Percentiles rank a stretch among this genome's conserved stretches.
Evolutionary conservation across 2,797 vertebrate species (phyloP).

Genomic region (Tragopan temminckii): DNA sequence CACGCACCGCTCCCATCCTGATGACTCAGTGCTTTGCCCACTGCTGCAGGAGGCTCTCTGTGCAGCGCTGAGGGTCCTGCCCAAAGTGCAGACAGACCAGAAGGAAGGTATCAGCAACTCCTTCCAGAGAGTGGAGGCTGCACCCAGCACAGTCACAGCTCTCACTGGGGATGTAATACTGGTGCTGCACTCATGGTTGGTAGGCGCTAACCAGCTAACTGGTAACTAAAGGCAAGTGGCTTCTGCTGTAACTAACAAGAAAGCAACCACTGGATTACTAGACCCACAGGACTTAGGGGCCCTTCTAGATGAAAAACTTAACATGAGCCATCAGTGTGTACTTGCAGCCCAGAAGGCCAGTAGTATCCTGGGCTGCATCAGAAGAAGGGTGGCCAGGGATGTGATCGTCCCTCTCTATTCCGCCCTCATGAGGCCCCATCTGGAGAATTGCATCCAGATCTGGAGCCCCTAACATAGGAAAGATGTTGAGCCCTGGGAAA

Average conservation of each 20-base stretch:
- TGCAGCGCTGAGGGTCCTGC: background rate
- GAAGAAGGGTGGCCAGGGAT: no score
- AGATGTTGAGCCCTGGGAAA: no score
- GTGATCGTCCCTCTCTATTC: no score
- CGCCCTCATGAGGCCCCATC: no score
- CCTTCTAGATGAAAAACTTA: no score
- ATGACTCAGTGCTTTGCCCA: constrained; percentile 36
- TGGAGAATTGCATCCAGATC: no score
- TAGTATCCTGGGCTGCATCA: no score
- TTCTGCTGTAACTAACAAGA: background rate
- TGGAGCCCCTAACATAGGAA: no score
- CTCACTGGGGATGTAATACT: background rate
- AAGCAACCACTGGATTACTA: background rate
- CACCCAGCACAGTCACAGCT: background rate
- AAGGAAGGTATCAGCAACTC: background rate
- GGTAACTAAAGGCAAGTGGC: background rate
- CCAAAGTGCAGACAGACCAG: background rate
- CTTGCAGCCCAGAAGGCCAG: no score
- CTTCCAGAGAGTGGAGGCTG: background rate
- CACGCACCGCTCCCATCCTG: background rate
- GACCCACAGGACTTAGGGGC: background rate
- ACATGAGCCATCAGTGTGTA: no score
- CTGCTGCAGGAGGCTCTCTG: background rate
- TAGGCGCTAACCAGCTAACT: background rate
- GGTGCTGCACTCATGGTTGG: background rate